phyloP scores from a whole-genome alignment of 2,797 vertebrate species.

The Leptodactylus fallax region DNA sequence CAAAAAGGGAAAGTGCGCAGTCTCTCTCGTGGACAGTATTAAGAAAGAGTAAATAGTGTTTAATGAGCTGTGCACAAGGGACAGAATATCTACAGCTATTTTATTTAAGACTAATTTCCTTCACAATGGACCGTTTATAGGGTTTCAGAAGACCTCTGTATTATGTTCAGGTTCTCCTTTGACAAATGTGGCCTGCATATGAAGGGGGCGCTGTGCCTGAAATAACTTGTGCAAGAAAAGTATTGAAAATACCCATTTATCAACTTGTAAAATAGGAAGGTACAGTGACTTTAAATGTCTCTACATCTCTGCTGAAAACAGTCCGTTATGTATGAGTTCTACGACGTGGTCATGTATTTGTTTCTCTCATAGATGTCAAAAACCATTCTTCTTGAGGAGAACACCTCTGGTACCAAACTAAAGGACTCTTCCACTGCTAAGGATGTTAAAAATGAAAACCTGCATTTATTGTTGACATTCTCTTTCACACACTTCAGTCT shows the following conservation, averaged over 20 bases:
- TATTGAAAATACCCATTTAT: slow-evolving; percentile 26
- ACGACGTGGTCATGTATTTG: not conserved
- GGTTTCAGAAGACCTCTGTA: not conserved
- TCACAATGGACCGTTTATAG: not conserved
- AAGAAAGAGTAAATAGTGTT: slow-evolving; percentile 78
- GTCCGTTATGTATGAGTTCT: not conserved
- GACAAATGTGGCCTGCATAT: slow-evolving; percentile 12
- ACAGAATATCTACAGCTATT: not conserved
- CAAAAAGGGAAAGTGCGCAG: slow-evolving; percentile 73
- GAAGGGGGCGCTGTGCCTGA: not conserved
- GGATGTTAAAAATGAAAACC: not conserved
- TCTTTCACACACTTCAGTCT: not conserved
- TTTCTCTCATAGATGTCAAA: not conserved
- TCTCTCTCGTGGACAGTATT: slow-evolving; percentile 78
- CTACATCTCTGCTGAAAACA: not conserved
- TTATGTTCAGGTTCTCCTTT: not conserved
- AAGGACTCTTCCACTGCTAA: not conserved
- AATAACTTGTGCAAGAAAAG: not conserved
- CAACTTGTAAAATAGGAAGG: slow-evolving; percentile 4
- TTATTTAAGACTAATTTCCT: not conserved
- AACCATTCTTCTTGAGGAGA: not conserved
- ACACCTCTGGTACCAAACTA: not conserved
- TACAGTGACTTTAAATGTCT: not conserved
- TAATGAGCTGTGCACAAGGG: not conserved
- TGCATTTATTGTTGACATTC: not conserved